These are phyloP conservation scores for Melanotaenia trifasciata DNA, from an alignment of 2,797 vertebrate genomes.

Conservation along the genomic window DNA sequence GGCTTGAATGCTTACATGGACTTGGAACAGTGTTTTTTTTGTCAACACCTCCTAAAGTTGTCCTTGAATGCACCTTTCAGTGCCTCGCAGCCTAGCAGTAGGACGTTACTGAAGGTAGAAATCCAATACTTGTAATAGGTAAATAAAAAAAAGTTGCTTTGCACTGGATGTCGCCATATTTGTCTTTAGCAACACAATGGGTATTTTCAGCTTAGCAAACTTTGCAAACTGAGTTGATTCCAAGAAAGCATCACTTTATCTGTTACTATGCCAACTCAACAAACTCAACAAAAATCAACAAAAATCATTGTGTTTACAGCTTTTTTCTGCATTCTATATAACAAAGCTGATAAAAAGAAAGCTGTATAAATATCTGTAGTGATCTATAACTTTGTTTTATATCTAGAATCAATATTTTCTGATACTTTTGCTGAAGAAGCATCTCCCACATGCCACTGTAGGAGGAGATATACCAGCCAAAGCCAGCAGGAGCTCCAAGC, in stretches of 20 bases:
- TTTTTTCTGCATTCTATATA: neutral
- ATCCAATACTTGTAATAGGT: constrained; percentile 17
- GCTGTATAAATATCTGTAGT: neutral
- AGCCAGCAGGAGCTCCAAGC: constrained; percentile 59
- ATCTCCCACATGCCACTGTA: constrained; percentile 33
- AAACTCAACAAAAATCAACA: neutral
- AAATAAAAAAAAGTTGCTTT: neutral
- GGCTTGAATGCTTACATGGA: constrained; percentile 12
- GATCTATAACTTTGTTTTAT: neutral
- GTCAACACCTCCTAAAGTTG: constrained; percentile 13
- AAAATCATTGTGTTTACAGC: neutral
- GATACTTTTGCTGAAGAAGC: constrained; percentile 37
- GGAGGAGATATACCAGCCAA: constrained; percentile 32
- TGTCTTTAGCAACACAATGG: constrained; percentile 18
- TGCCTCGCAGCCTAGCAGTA: neutral
- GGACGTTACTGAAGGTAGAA: neutral
- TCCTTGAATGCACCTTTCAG: constrained; percentile 26
- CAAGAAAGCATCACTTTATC: constrained; percentile 28
- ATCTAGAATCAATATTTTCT: constrained; percentile 19
- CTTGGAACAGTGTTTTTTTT: neutral
- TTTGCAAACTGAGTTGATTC: constrained; percentile 44
- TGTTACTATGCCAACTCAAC: constrained; percentile 31
- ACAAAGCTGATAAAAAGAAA: neutral
- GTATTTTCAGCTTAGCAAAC: constrained; percentile 24
- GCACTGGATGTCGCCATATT: constrained; percentile 11